Conservation (phyloP, 35 echinoderm and acorn worm genomes). For the Apostichopus japonicus region DNA sequence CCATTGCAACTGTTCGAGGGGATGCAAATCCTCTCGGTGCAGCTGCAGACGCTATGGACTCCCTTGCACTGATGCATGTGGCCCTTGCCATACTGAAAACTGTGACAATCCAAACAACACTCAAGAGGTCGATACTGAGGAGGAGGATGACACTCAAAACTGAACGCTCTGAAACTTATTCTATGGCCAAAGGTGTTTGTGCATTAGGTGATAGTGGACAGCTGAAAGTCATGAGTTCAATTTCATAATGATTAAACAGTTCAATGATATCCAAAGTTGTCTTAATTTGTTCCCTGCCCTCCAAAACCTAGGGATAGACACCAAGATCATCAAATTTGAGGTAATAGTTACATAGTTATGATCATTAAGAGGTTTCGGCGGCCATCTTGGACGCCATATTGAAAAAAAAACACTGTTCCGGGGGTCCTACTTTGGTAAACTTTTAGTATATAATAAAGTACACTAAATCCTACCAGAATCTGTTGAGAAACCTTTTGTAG, state of each 20-base stretch:
- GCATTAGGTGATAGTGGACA: not conserved
- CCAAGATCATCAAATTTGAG: constrained; percentile 12
- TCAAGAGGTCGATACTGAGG: not conserved
- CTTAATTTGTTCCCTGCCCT: not conserved
- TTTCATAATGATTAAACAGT: too few relatives aligned
- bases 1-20: constrained; percentile 32
- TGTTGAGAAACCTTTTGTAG: constrained; percentile 22
- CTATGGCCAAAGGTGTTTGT: too few relatives aligned
- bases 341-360: not conserved
- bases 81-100: constrained; percentile 27
- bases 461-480: not conserved
- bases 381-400: constrained; percentile 17
- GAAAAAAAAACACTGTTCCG: not conserved
- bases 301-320: not conserved
- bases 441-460: constrained; percentile 8
- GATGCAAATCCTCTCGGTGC: not conserved
- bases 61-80: constrained; percentile 8
- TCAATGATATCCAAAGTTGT: too few relatives aligned
- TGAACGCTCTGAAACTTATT: too few relatives aligned
- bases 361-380: not conserved
- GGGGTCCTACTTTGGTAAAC: constrained; percentile 14
- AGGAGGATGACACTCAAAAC: constrained; percentile 8
- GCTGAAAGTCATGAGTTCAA: too few relatives aligned
- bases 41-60: constrained; percentile 31
- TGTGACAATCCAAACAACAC: constrained; percentile 33